Base-by-base conservation (phyloP, 2,797 vertebrate genomes). In the Nannoperca obscura region DNA sequence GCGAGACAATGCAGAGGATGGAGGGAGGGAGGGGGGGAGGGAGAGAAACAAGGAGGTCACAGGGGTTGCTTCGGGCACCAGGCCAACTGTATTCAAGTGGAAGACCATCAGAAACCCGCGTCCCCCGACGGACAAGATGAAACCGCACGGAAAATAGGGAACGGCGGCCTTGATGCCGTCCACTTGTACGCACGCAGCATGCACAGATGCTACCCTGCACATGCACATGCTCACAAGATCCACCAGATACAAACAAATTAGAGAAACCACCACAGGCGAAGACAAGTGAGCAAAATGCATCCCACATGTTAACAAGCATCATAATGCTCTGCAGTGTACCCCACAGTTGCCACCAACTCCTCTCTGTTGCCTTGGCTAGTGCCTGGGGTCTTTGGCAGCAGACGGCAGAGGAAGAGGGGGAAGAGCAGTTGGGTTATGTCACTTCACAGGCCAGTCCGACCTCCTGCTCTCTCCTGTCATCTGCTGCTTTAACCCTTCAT, bases 401-500 rank as follows among this genome's bases (percentile, higher is more conserved):
- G 84, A 80, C 15, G 40, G 71, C 46, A 42, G 30, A 68, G 17
- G 53, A 61, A 53, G 78, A 78, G 53, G 65, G 73, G 57, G 50
- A 44, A 55, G 58, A 79, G 65, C 46, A 36, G 57, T 57, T 5
- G 47, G 74, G 73, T 76, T 59, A n/a, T 64, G 55, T 67, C 46
- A 77, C 76, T 49, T 66, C 64, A 70, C 58, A 53, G 20, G 13
- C 30, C 10, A 22, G 47, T 73, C 57, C 4, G 58, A 83, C 71
- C 76, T 71, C 64, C 61, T 71, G 81, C 79, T 77, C 80, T 60
- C 60, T 69, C n/a, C 42, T 66, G 75, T 87, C 78, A 85, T 88
- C 83, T 78, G 74, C 67, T 22, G 54, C 74, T 80, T 93, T 92
- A 92, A 92, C 88, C 89, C 88, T 83, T 88, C 85, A 85, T 92